Base-by-base conservation (phyloP, 2,888 invertebrate species). In the Odontocolon sp. region DNA sequence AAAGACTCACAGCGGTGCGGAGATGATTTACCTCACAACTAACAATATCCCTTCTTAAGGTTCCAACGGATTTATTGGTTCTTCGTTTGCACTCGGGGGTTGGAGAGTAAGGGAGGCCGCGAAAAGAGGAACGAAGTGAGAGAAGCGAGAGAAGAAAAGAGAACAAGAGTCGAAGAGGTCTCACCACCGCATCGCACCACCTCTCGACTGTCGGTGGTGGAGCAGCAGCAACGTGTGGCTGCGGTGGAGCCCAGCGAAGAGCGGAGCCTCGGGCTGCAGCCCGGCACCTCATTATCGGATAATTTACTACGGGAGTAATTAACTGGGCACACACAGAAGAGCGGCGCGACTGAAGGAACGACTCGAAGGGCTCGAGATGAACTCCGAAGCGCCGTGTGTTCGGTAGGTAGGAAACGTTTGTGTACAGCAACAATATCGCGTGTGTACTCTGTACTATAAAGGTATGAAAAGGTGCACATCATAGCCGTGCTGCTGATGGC, bases 271-370 rank as follows among this genome's bases (percentile, higher is more conserved):
- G 69, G 88, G 88, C 88, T 81, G 80, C 80, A 83, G 81, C 84
- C 88, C 88, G 88, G 88, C 89, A 89, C 89, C 89, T 89, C 89
- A 89, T 89, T 89, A 89, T 86, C 85, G 81, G 88, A 89, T 89
- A 88, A 89, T 89, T 89, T 89, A 89, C 89, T 87, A 87, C 89
- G 84, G 86, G 87, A 87, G 88, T 89, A 89, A 89, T 89, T 89
- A 89, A 89, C 89, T 87, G 87, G 87, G 87, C 88, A 88, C 86
- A n/a, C n/a, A 89, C 89, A 87, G 87, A 61, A 50, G 67, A 75
- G 50, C 52, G 70, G 84, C 86, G 84, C 82, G 82, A 83, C 83
- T 81, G 82, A 21, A 33, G 69, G 54, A 18, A 31, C 47, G 36
- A 28, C 18, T 57, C 21, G 52, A 36, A 38, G 57, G 54, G 31